phyloP scores from a whole-genome alignment of 1,140 invertebrate species.

The Drosophila orosa region DNA sequence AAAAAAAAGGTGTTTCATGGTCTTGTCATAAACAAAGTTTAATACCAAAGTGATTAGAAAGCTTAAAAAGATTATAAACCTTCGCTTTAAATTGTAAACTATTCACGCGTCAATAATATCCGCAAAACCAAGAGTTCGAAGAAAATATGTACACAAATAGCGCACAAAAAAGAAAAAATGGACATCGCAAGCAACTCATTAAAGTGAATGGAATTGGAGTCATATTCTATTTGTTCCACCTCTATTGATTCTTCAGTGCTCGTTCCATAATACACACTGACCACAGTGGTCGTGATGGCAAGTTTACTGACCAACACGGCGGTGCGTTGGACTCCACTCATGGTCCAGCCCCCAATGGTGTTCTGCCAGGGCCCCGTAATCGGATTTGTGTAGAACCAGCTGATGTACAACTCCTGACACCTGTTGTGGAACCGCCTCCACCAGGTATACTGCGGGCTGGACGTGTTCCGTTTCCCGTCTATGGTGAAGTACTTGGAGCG shows the following conservation, averaged over 20 bases:
- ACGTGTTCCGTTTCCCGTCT: fast-evolving
- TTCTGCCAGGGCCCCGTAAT: conserved; percentile 35
- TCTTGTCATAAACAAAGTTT: not conserved
- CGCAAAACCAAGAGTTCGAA: conserved; percentile 30
- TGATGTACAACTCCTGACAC: conserved; percentile 3
- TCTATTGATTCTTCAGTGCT: not conserved
- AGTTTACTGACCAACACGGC: conserved; percentile 31
- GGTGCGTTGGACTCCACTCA: conserved; percentile 33
- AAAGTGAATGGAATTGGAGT: not conserved
- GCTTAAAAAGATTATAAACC: not conserved
- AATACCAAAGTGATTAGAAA: not conserved
- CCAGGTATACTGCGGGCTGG: not conserved
- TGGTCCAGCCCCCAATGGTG: not conserved
- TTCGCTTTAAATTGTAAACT: not conserved
- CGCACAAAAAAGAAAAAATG: not conserved
- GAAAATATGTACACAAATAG: conserved; percentile 12
- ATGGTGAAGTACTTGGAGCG: conserved; percentile 16
- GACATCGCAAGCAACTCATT: not conserved
- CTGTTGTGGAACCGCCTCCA: conserved; percentile 1
- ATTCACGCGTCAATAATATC: not conserved
- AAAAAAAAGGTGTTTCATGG: not conserved
- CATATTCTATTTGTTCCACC: not conserved
- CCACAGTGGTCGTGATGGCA: conserved; percentile 5
- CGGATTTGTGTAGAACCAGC: conserved; percentile 26
- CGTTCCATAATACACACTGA: conserved; percentile 4